Evolutionary conservation across 2,888 invertebrate genomes (phyloP).

Genomic region (Nezara viridula): DNA sequence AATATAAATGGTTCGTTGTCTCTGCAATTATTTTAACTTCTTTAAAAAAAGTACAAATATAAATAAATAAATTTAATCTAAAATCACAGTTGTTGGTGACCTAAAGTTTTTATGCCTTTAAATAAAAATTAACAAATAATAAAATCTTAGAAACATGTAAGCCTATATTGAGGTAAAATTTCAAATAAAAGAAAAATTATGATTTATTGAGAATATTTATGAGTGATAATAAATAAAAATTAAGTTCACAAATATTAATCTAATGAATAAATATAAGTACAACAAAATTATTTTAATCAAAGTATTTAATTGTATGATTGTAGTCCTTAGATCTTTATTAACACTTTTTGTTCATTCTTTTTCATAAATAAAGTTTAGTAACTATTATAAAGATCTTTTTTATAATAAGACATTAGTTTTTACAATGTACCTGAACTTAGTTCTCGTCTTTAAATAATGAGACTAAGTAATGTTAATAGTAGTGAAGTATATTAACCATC

Average conservation of each 20-base stretch:
- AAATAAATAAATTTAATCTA: not conserved
- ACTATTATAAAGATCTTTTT: not conserved
- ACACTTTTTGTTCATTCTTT: too few relatives aligned
- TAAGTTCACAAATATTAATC: too few relatives aligned
- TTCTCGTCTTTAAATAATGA: not conserved
- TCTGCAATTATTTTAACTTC: not conserved
- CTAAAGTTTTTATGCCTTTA: too few relatives aligned
- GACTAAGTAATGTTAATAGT: too few relatives aligned
- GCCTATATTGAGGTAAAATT: not conserved
- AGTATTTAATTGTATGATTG: not conserved
- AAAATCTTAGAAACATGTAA: not conserved
- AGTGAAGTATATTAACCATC: too few relatives aligned
- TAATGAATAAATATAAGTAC: not conserved
- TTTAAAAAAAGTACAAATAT: too few relatives aligned
- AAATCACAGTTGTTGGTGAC: not conserved
- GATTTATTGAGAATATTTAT: not conserved
- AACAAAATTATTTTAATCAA: not conserved
- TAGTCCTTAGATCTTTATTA: not conserved
- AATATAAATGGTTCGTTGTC: not conserved
- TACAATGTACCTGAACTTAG: not conserved
- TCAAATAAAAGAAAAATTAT: not conserved
- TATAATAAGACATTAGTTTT: not conserved
- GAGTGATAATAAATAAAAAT: too few relatives aligned
- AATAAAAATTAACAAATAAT: too few relatives aligned
- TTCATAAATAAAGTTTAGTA: too few relatives aligned